Percentiles rank a stretch among this genome's conserved stretches.
These are phyloP conservation scores for Panulirus ornatus DNA, from an alignment of 1,140 invertebrate species.

Conservation along the genomic window DNA sequence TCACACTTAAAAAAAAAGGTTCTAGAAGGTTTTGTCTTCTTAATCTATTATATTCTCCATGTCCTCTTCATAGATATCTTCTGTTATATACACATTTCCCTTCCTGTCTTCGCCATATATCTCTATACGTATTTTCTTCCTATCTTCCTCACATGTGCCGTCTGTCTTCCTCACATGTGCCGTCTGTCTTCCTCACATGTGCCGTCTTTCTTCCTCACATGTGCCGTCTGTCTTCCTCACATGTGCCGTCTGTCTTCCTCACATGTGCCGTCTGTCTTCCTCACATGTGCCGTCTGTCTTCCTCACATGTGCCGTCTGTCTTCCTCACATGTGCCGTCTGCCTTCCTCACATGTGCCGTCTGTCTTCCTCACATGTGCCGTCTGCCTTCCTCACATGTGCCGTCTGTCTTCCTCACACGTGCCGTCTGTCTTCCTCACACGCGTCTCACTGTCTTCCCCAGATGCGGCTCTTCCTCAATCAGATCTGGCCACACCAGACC, in stretches of 20 bases:
- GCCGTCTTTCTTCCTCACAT: no score
- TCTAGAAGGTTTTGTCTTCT: no score
- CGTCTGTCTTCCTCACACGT: background rate
- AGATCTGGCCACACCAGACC: background rate
- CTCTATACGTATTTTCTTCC: no score
- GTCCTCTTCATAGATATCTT: no score
- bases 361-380: background rate
- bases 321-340: background rate
- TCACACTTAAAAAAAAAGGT: no score
- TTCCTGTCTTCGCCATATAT: no score
- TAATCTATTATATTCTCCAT: no score
- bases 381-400: background rate
- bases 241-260: background rate
- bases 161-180: no score
- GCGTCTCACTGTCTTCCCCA: background rate
- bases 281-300: background rate
- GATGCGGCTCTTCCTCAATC: slow-evolving; percentile 23
- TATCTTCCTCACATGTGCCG: no score
- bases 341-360: background rate
- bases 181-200: no score
- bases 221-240: no score
- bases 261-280: background rate
- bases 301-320: background rate
- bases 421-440: background rate
- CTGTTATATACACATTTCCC: no score